Evolutionary conservation across 2,113 vertebrate species (phyloP), one percentile per base, ranked within the genome.

Genomic region (Labeo rohita): DNA sequence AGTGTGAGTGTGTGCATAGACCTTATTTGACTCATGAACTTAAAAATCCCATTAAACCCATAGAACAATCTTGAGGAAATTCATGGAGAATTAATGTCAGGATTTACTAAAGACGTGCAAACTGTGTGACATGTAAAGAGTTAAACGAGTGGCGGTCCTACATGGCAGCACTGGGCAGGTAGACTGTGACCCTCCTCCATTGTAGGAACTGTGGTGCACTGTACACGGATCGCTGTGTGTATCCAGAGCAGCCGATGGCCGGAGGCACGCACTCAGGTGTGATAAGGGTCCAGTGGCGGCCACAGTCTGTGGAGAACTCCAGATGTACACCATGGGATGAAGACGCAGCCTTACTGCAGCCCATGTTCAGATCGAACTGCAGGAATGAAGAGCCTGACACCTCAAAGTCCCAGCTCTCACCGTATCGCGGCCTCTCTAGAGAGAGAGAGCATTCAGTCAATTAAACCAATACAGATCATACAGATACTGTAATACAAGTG

Each of bases 391-490:
- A 98, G 8, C 96, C 94, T 0, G 97, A 97, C 28, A 99, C 96
- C 0, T 99, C 97, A 50, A 99, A 99, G 87, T 99, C 98, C 98
- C 98, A 99, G 90, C 96, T 99, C 92, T 99, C 98, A 0, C 96
- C 97, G n/a, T 98, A 99, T 52, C 98, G 96, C 50, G 97, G 96
- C 91, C 97, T 98, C 88, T 98, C 98, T 99, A 68, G n/a, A 84
- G 59, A 90, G 80, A 78, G 6, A 80, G 21, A 63, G 59, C 10
- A 23, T n/a, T 61, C 65, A 68, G 52, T 66, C 28, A 34, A 7
- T 12, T 68, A 68, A 61, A 61, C 56, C 18, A 18, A n/a, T 21
- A 39, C 66, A 21, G 8, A 45, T 45, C 68, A 39, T 36, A 70
- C 66, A 11, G 16, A 72, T 8, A 4, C 68, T 45, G 8, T 2